Evolutionary conservation across 2,797 vertebrate genomes (phyloP).

Genomic region (Rhyacichthys aspro): DNA sequence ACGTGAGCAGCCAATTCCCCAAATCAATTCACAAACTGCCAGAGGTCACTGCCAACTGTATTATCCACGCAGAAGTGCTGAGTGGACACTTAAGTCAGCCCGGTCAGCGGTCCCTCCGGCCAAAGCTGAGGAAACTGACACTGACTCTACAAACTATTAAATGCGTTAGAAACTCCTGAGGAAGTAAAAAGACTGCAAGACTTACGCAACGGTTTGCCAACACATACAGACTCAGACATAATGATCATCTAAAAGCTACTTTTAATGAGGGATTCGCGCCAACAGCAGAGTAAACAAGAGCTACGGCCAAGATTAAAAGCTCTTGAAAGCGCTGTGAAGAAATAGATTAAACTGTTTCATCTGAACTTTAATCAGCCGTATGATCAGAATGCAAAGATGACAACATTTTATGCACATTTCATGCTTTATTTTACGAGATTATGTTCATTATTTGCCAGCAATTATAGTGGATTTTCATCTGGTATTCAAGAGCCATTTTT

Average conservation of each 20-base stretch:
- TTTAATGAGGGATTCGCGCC: constrained; percentile 22
- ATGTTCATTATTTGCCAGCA: too few relatives aligned
- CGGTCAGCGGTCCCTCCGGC: constrained; percentile 45
- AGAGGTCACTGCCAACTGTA: constrained; percentile 37
- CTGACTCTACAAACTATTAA: constrained; percentile 25
- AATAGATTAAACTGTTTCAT: constrained; percentile 3
- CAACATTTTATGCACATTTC: too few relatives aligned
- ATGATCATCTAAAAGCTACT: constrained; percentile 21
- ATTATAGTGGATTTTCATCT: too few relatives aligned
- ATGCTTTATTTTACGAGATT: too few relatives aligned
- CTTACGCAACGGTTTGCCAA: constrained; percentile 2
- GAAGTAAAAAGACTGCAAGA: constrained; percentile 4
- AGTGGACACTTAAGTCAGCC: constrained; percentile 39
- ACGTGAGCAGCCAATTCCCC: constrained; percentile 16
- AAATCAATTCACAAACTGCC: constrained; percentile 33
- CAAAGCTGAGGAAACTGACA: constrained; percentile 31
- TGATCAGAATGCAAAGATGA: constrained; percentile 5
- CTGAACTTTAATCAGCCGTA: constrained; percentile 8
- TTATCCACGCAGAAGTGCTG: constrained; percentile 54
- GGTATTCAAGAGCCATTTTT: too few relatives aligned
- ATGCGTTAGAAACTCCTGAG: constrained; percentile 21
- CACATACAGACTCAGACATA: neutral
- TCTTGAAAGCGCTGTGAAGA: constrained; percentile 10
- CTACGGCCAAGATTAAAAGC: constrained; percentile 20
- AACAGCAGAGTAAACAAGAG: constrained; percentile 24